Evolutionary conservation across 30 jellyfish, hydroid and myxozoan genomes (phyloP), one percentile per base, ranked within the genome.

Genomic region (Sanderia malayensis): DNA sequence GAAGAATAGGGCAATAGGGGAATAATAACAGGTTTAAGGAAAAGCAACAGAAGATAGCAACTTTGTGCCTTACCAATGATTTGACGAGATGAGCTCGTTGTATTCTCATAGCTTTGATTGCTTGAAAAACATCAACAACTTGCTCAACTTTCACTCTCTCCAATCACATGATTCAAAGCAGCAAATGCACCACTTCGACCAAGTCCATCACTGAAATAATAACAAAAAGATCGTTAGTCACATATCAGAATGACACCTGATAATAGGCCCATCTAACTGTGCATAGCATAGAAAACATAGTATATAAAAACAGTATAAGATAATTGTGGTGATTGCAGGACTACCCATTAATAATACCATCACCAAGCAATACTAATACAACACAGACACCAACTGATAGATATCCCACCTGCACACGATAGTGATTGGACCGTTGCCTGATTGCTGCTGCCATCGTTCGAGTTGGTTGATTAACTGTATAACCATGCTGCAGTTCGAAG

Each of bases 101-200:
- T 37, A 82, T 89, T 53, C 97, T 74, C 93, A 89, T 89, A 23
- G 85, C 86, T 69, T 89, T 89, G 13, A 82, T 72, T 7, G 97
- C 89, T 70, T 89, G 97, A 61, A 89, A 89, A 7, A 83, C 97
- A 64, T 89, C 97, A 67, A 89, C 80, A 17, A 89, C 93, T 45
- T 78, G 93, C 23, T 89, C 97, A 8, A 55, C 58, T 63, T 89
- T 89, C 30, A 89, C 80, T 45, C 95, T 64, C 31, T 89, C n/a
- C 97, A 6, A 89, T 72, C 8, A 73, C 93, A 55, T 87, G 74
- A 63, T 63, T 69, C 34, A 89, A 26, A 0, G 95, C 97, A 27
- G 97, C 97, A 46, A 89, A 80, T 8, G 97, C 77, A 0, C 97
- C 97, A 53, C 95, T 82, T n/a, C 97, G 84, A 3, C 97, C 97